Evolutionary conservation across 1,140 invertebrate genomes (phyloP).

Genomic region (Drosophila melanogaster): DNA sequence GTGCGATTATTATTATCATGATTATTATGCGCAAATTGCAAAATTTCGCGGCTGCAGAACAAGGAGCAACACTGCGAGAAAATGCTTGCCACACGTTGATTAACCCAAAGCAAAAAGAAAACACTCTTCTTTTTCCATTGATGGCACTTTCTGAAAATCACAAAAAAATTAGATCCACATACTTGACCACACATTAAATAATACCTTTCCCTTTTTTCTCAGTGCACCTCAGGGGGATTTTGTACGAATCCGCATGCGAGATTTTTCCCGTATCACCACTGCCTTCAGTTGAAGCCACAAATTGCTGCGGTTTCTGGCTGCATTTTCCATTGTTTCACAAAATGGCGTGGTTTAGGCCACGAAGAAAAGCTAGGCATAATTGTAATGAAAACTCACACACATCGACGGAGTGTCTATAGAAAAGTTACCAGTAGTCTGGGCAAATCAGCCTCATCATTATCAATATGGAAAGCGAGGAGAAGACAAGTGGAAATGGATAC

Average conservation of each 20-base stretch:
- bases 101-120: no score
- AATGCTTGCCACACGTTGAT: no score
- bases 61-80: slow-evolving; percentile 11
- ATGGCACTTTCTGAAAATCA: no score
- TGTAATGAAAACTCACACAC: slow-evolving; percentile 75
- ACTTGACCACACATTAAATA: background rate
- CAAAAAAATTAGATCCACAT: background rate
- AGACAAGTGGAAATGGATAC: slow-evolving; percentile 45
- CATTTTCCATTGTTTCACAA: slow-evolving; percentile 77
- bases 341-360: slow-evolving; percentile 63
- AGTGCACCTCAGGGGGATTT: background rate
- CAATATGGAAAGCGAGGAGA: slow-evolving; percentile 46
- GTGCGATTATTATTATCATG: slow-evolving; percentile 77
- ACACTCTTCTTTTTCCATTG: no score
- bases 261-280: slow-evolving; percentile 29
- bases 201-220: background rate
- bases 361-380: slow-evolving; percentile 55
- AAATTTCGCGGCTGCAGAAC: slow-evolving; percentile 62
- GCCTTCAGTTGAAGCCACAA: slow-evolving; percentile 54
- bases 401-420: slow-evolving; percentile 13
- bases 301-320: slow-evolving; percentile 75
- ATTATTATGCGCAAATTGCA: slow-evolving; percentile 81
- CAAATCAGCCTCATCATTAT: slow-evolving; percentile 80
- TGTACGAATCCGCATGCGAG: background rate
- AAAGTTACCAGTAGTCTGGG: slow-evolving; percentile 22